Conservation (phyloP, 2,888 invertebrate species). For the Apamea crenata region DNA sequence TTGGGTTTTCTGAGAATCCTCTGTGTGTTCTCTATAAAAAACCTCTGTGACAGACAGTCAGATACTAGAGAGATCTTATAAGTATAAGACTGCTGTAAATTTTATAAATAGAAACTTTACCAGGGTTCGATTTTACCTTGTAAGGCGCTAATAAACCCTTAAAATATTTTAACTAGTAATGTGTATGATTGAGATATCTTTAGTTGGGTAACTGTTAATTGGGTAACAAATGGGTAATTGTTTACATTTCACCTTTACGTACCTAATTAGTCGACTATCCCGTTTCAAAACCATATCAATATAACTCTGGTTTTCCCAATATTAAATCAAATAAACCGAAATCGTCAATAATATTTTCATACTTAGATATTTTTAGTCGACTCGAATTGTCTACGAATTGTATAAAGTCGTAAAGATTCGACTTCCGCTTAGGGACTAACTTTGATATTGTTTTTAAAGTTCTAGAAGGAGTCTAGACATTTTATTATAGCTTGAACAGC, state of each 20-base stretch:
- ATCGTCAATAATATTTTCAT: not conserved
- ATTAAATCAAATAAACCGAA: not conserved
- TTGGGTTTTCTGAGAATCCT: not conserved
- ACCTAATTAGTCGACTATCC: not conserved
- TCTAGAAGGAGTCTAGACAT: conserved; percentile 27
- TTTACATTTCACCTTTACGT: not conserved
- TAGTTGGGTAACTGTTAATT: not conserved
- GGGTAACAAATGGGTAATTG: too few species aligned
- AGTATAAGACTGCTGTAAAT: not conserved
- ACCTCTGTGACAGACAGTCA: not conserved
- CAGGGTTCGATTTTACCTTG: not conserved
- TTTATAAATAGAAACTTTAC: not conserved
- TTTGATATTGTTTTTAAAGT: conserved; percentile 27
- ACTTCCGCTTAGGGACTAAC: conserved; percentile 13
- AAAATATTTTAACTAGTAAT: not conserved
- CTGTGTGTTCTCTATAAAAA: not conserved
- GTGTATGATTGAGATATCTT: not conserved
- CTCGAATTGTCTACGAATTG: not conserved
- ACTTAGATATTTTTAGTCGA: not conserved
- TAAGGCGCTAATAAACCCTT: not conserved
- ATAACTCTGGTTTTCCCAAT: not conserved
- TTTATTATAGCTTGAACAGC: conserved; percentile 23
- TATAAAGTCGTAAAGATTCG: conserved; percentile 13
- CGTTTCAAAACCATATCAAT: not conserved
- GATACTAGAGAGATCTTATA: not conserved